These are phyloP conservation scores for Australoheros facetus DNA, from an alignment of 2,797 vertebrate genomes.

Conservation along the genomic window DNA sequence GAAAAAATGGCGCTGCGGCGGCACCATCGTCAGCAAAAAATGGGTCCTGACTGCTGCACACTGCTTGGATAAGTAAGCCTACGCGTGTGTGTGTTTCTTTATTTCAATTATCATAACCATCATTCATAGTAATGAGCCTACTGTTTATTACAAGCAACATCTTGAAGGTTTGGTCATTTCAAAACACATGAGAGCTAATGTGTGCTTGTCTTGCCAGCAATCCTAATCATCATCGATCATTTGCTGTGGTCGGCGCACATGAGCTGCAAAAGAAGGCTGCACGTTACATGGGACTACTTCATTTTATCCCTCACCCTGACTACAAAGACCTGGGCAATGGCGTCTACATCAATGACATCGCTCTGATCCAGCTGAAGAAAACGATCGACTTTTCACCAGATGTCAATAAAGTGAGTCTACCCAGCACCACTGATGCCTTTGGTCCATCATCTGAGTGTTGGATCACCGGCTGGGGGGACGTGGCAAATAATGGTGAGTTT, in stretches of 20 bases:
- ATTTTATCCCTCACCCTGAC: rapidly evolving
- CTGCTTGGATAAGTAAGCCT: conserved; percentile 27
- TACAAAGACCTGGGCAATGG: rapidly evolving
- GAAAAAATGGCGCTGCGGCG: conserved; percentile 32
- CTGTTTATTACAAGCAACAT: too few species aligned
- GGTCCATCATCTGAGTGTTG: conserved; percentile 31
- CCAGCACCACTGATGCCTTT: rapidly evolving
- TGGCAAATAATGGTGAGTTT: not conserved
- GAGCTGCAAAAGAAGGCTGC: rapidly evolving
- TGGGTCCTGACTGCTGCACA: conserved; percentile 55
- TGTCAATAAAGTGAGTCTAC: rapidly evolving
- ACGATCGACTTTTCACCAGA: rapidly evolving
- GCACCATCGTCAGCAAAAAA: not conserved
- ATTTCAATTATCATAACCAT: too few species aligned
- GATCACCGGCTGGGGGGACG: conserved; percentile 51
- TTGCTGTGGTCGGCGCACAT: not conserved
- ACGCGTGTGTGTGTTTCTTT: not conserved
- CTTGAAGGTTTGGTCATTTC: not conserved
- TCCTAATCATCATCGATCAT: rapidly evolving
- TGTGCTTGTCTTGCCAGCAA: not conserved
- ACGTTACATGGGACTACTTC: rapidly evolving
- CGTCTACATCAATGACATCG: conserved; percentile 17
- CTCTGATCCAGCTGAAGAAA: conserved; percentile 20
- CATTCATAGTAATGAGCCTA: not conserved
- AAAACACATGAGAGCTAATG: not conserved